phyloP scores from a whole-genome alignment of 2,113 vertebrate species.

The Otocyon megalotis region DNA sequence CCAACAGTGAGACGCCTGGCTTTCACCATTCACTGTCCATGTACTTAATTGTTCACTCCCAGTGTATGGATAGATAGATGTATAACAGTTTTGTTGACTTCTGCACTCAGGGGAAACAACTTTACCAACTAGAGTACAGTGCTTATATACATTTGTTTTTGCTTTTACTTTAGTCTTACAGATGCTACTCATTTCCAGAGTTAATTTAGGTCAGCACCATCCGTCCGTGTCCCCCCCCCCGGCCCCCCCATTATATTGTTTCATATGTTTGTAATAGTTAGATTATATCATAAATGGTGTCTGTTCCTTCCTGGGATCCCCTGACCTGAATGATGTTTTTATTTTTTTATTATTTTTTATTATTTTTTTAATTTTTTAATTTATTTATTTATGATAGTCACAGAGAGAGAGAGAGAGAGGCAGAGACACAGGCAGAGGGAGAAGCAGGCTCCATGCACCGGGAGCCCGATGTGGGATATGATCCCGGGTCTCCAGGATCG shows the following conservation, averaged over 20 bases:
- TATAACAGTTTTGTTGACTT: background rate
- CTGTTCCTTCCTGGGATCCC: conserved; percentile 3
- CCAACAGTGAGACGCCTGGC: background rate
- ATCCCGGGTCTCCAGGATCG: no score
- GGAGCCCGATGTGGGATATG: no score
- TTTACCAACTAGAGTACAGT: background rate
- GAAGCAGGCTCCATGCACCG: no score
- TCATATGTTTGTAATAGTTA: background rate
- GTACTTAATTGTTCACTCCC: background rate
- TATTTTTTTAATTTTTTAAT: no score
- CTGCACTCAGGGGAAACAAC: background rate
- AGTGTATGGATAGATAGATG: background rate
- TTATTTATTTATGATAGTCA: no score
- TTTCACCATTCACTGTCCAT: background rate
- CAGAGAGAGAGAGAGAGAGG: no score
- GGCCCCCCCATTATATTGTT: background rate
- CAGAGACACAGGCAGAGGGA: no score
- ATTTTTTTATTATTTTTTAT: no score
- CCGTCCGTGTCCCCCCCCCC: no score
- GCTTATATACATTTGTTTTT: background rate
- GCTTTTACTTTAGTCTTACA: background rate
- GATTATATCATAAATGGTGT: background rate
- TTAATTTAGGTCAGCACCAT: background rate
- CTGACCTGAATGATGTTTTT: background rate
- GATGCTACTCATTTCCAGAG: background rate